These are phyloP conservation scores for Todus mexicanus DNA, from an alignment of 2,797 vertebrate species.

Conservation along the genomic window DNA sequence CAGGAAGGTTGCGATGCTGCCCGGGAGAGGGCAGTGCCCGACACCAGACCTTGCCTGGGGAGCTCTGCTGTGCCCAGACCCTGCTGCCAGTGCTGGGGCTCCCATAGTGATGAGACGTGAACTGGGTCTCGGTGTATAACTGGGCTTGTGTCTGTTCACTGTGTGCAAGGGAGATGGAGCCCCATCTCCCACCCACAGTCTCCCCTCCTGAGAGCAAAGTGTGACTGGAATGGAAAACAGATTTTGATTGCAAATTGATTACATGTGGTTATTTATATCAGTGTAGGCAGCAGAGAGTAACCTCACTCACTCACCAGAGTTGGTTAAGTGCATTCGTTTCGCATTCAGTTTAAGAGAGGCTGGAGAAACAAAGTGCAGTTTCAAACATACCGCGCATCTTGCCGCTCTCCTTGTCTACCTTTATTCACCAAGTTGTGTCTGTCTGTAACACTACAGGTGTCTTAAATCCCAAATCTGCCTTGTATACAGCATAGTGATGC, in stretches of 20 bases:
- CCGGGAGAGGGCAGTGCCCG: background rate
- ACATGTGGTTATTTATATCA: background rate
- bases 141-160: background rate
- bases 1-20: background rate
- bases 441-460: background rate
- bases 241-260: background rate
- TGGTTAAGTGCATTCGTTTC: background rate
- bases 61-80: fast-evolving
- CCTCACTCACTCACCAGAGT: too few species aligned
- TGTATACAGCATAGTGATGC: background rate
- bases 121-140: fast-evolving
- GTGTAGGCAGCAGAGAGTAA: background rate
- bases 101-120: fast-evolving
- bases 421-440: background rate
- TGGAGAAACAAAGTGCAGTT: background rate
- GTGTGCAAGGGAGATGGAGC: background rate
- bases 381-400: background rate
- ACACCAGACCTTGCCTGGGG: background rate
- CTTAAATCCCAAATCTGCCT: background rate
- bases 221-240: background rate
- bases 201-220: background rate
- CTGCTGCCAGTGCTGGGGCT: background rate
- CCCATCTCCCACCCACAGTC: background rate
- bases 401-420: background rate
- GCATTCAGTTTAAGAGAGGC: background rate